Evolutionary conservation across 1,140 invertebrate genomes (phyloP).

Genomic region (Musca vetustissima): DNA sequence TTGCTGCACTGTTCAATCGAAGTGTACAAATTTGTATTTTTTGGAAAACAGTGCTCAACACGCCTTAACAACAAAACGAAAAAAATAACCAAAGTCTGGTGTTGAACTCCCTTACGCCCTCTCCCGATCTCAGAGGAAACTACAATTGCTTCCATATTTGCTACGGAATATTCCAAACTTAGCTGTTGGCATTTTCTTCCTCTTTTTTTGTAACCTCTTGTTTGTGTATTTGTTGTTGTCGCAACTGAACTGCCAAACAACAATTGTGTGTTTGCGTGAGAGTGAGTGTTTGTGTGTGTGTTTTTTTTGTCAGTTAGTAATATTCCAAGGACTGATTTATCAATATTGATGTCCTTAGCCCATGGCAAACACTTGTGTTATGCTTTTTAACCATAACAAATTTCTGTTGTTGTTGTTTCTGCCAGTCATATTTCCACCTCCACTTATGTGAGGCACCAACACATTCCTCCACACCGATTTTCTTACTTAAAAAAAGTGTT

Average conservation of each 20-base stretch:
- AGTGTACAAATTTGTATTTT: no score
- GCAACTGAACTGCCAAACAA: no score
- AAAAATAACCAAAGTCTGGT: no score
- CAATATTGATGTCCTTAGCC: conserved; percentile 23
- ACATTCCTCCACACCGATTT: neutral
- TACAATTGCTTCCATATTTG: no score
- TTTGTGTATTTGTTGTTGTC: neutral
- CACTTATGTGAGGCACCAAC: neutral
- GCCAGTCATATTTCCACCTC: neutral
- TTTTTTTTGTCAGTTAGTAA: neutral
- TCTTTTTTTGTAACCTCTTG: neutral
- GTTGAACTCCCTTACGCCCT: no score
- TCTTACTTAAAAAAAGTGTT: neutral
- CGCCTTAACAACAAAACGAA: no score
- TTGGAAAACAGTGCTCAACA: no score
- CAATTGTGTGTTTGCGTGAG: no score
- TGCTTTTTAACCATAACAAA: conserved; percentile 16
- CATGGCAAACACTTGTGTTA: conserved; percentile 23
- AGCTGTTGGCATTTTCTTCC: neutral
- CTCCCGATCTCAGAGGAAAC: no score
- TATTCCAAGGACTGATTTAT: conserved; percentile 14
- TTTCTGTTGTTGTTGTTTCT: neutral
- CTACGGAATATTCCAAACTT: no score
- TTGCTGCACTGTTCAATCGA: no score
- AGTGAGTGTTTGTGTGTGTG: neutral